These are phyloP conservation scores for Crioceris asparagi DNA, from an alignment of 2,888 invertebrate genomes.

Conservation along the genomic window DNA sequence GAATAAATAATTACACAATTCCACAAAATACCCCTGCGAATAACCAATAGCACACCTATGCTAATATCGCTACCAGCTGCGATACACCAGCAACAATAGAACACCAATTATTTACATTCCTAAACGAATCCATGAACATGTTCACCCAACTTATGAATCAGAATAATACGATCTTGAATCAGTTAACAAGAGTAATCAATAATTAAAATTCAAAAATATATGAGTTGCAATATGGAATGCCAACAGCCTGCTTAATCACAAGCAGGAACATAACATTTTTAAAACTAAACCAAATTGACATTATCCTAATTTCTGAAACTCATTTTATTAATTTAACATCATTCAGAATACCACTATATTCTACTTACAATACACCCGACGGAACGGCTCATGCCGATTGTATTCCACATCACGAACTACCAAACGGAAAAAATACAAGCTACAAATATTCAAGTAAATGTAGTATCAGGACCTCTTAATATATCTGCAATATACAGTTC, in stretches of 20 bases:
- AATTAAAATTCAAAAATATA: background rate
- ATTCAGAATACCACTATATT: conserved; percentile 8
- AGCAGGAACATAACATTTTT: conserved; percentile 1
- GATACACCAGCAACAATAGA: background rate
- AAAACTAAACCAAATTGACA: conserved; percentile 7
- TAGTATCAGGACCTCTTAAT: background rate
- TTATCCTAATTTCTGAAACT: conserved; percentile 16
- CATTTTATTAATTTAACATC: conserved; percentile 11
- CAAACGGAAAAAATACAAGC: conserved; percentile 4
- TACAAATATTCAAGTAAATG: conserved; percentile 1
- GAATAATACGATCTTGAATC: conserved; percentile 8
- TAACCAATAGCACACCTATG: background rate
- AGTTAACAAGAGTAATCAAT: conserved; percentile 4
- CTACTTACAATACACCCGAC: conserved; percentile 10
- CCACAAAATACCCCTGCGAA: no score
- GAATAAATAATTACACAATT: no score
- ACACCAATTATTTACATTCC: conserved; percentile 1
- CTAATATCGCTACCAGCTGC: background rate
- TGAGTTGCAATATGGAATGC: conserved; percentile 8
- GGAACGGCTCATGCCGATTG: conserved; percentile 11
- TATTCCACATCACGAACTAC: conserved; percentile 10
- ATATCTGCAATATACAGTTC: conserved; percentile 17
- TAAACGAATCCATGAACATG: conserved; percentile 7
- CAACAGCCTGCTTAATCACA: conserved; percentile 8
- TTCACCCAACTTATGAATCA: conserved; percentile 8